A percentile compares a stretch with the other conserved stretches of the same genome.
Conservation (phyloP, 2,797 vertebrate species). For the Myotis daubentonii region DNA sequence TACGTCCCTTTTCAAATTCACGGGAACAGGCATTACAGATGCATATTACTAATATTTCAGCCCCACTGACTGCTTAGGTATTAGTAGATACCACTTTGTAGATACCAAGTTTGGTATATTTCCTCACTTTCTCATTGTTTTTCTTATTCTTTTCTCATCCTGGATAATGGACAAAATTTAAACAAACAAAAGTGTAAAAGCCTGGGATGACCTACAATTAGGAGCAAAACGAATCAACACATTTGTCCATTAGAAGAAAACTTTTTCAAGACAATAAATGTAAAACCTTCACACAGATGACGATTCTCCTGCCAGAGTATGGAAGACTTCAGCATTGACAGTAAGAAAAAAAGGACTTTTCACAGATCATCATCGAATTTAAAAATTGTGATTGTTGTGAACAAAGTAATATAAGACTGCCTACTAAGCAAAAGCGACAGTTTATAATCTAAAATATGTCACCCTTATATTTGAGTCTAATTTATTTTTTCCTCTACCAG, state of each 20-base stretch:
- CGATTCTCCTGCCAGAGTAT: background rate
- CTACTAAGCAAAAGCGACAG: conserved; percentile 20
- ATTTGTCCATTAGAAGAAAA: background rate
- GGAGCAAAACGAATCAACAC: background rate
- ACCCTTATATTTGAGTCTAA: conserved; percentile 54
- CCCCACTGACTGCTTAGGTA: background rate
- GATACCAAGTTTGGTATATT: background rate
- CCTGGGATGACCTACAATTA: background rate
- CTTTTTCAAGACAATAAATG: background rate
- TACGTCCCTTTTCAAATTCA: background rate
- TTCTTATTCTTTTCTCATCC: background rate
- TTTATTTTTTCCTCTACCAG: conserved; percentile 54
- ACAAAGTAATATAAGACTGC: conserved; percentile 56
- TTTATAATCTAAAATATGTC: conserved; percentile 64
- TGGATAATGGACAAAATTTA: background rate
- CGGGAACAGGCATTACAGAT: background rate
- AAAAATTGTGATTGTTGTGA: conserved; percentile 46
- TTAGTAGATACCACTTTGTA: background rate
- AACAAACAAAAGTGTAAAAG: conserved; percentile 48
- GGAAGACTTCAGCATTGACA: background rate
- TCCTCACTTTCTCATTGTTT: background rate
- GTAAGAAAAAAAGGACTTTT: background rate
- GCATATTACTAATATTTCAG: background rate
- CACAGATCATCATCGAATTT: conserved; percentile 28
- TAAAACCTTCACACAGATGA: background rate